Evolutionary conservation across 2,888 invertebrate species (phyloP).

Genomic region (Synergus gifuensis): DNA sequence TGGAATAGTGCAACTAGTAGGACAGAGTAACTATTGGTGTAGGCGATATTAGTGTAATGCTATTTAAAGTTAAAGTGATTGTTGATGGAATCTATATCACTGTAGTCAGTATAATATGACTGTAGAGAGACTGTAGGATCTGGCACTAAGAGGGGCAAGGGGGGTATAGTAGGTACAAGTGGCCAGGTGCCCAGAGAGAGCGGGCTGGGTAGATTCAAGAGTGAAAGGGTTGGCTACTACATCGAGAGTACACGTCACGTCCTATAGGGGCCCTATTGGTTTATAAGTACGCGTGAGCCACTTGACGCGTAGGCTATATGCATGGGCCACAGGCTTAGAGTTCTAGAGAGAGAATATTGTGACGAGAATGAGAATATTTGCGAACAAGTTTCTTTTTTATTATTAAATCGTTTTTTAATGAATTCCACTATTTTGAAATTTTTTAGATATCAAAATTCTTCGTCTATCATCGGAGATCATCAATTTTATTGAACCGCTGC

Average conservation of each 20-base stretch:
- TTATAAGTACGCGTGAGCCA: slow-evolving; percentile 10
- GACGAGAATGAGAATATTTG: not conserved
- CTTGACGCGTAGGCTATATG: slow-evolving; percentile 6
- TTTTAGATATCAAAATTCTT: too few species aligned
- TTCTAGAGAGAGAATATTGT: not conserved
- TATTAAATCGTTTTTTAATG: too few species aligned
- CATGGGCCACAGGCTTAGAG: not conserved
- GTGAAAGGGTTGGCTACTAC: slow-evolving; percentile 30
- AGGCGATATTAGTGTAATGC: not conserved
- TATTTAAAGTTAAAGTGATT: not conserved
- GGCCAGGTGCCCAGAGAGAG: slow-evolving; percentile 42
- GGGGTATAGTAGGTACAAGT: not conserved
- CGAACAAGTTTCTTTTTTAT: not conserved
- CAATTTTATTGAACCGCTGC: too few species aligned
- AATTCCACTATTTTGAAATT: too few species aligned
- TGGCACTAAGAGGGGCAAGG: not conserved
- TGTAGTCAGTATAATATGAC: not conserved
- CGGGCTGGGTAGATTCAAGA: slow-evolving; percentile 27
- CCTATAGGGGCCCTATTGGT: not conserved
- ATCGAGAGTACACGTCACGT: slow-evolving; percentile 35
- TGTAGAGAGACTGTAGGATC: not conserved
- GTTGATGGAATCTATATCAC: not conserved
- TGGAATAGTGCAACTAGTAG: not conserved
- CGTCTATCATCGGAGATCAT: too few species aligned
- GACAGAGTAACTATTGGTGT: slow-evolving; percentile 12